Evolutionary conservation across 2,888 invertebrate species (phyloP).

Genomic region (Brachypterus glaber): DNA sequence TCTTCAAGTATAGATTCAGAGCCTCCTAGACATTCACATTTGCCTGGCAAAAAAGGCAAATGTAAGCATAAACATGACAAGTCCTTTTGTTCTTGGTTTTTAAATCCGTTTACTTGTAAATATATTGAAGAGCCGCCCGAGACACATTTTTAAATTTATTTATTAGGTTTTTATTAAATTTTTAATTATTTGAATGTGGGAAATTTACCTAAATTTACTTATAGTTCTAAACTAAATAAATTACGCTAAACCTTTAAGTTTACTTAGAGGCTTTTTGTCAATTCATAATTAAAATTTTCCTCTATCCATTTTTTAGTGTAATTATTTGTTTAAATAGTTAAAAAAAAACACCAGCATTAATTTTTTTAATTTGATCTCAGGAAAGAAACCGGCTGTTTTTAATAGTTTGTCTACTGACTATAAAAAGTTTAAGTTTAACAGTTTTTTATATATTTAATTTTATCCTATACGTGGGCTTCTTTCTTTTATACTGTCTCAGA

Average conservation of each 20-base stretch:
- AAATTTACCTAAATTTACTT: too few relatives aligned
- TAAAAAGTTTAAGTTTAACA: too few relatives aligned
- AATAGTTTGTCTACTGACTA: background rate
- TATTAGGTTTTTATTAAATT: background rate
- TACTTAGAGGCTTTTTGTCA: too few relatives aligned
- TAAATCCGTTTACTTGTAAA: constrained; percentile 69
- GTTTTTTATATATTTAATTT: too few relatives aligned
- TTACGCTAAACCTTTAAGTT: too few relatives aligned
- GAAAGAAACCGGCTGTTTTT: constrained; percentile 1
- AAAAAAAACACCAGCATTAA: too few relatives aligned
- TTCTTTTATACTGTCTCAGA: constrained; percentile 15
- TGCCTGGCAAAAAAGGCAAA: constrained; percentile 43
- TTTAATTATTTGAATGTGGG: background rate
- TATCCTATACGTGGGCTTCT: constrained; percentile 23
- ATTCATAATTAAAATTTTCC: too few relatives aligned
- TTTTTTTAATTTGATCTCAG: constrained; percentile 3
- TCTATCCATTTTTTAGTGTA: too few relatives aligned
- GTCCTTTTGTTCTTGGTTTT: constrained; percentile 65
- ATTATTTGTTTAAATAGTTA: too few relatives aligned
- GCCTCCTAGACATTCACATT: constrained; percentile 43
- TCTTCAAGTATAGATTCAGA: constrained; percentile 78
- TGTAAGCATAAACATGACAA: constrained; percentile 59
- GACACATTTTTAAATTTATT: constrained; percentile 36
- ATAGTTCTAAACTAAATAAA: too few relatives aligned
- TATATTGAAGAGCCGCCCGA: constrained; percentile 54